These are phyloP conservation scores for Gymnocephalus cernua DNA, from an alignment of 2,113 vertebrate genomes.

Conservation along the genomic window DNA sequence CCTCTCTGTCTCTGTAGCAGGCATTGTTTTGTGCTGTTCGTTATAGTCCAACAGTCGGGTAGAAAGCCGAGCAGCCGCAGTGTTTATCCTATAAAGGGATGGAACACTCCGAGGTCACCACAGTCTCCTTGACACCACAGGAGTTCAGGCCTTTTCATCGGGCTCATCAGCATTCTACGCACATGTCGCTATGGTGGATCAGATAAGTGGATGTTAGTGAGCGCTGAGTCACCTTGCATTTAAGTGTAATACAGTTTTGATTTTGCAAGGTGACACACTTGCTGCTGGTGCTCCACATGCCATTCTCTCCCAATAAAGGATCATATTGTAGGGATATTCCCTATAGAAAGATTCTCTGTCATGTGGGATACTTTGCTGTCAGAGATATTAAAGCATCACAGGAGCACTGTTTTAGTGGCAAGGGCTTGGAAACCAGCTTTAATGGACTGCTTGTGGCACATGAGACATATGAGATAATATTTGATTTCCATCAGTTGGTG, in stretches of 20 bases:
- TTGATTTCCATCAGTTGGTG: no score
- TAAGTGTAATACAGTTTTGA: conserved; percentile 11
- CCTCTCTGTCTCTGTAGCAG: background rate
- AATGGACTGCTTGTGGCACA: no score
- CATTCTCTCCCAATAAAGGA: background rate
- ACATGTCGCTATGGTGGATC: conserved; percentile 26
- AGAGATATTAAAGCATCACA: background rate
- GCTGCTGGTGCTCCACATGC: background rate
- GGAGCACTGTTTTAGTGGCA: background rate
- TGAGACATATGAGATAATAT: no score
- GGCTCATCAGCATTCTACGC: conserved; percentile 61
- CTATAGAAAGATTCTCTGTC: background rate
- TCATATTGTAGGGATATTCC: background rate
- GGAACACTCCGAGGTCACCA: conserved; percentile 38
- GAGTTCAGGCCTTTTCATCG: conserved; percentile 10
- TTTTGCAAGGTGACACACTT: conserved; percentile 32
- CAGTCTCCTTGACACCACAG: conserved; percentile 66
- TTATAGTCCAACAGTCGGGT: background rate
- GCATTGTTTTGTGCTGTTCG: background rate
- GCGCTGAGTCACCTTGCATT: conserved; percentile 42
- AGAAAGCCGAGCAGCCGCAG: conserved; percentile 11
- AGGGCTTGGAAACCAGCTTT: no score
- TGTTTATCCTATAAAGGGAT: conserved; percentile 22
- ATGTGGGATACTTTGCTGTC: background rate
- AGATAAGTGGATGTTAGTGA: conserved; percentile 21